Conservation (phyloP, 1,140 invertebrate species). For the Asbolus verrucosus region DNA sequence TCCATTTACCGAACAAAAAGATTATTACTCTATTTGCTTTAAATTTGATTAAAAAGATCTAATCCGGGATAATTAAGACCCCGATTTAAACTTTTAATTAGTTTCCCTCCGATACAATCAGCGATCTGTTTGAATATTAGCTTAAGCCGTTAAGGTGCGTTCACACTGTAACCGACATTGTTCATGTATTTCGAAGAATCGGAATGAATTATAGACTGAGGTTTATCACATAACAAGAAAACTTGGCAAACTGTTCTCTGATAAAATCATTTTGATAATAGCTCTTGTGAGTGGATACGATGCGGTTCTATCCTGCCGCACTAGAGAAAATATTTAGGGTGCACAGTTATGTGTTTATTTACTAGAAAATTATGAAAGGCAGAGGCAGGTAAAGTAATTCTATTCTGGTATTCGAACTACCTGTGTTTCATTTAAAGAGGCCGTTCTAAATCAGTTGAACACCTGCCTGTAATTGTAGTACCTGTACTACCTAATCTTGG, state of each 20-base stretch:
- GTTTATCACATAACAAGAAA: too few relatives aligned
- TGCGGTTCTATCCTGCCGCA: neutral
- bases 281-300: neutral
- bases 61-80: constrained; percentile 31
- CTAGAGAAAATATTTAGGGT: constrained; percentile 15
- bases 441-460: constrained; percentile 42
- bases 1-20: constrained; percentile 34
- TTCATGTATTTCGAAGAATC: constrained; percentile 6
- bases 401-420: constrained; percentile 41
- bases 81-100: constrained; percentile 34
- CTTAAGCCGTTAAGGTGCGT: constrained; percentile 22
- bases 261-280: neutral
- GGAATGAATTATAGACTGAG: neutral
- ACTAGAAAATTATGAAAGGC: constrained; percentile 34
- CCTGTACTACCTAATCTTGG: constrained; percentile 44
- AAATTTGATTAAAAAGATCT: constrained; percentile 32
- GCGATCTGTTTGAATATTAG: constrained; percentile 12
- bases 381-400: constrained; percentile 42
- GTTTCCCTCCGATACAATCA: constrained; percentile 25
- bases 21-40: constrained; percentile 34
- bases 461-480: constrained; percentile 46
- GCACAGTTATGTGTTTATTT: constrained; percentile 24
- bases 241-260: too few relatives aligned
- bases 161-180: constrained; percentile 11
- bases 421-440: constrained; percentile 44